A percentile compares a stretch with the other conserved stretches of the same genome.
phyloP scores from a whole-genome alignment of 2,113 vertebrate species.

The Orientallactaga bullata region DNA sequence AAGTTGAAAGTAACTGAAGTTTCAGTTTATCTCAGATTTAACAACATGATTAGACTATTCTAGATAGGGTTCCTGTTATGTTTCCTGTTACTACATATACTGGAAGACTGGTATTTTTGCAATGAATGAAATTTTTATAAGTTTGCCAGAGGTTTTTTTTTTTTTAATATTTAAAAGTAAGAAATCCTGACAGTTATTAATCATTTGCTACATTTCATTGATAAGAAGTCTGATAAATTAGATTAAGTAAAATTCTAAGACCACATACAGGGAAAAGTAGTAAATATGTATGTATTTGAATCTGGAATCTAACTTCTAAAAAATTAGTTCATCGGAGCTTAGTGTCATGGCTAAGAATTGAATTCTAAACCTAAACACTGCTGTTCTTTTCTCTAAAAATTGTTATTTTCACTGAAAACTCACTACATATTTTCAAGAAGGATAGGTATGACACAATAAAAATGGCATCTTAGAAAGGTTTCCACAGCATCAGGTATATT shows the following conservation, averaged over 20 bases:
- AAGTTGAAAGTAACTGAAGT: conserved; percentile 13
- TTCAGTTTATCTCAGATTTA: background rate
- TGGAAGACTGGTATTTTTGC: conserved; percentile 10
- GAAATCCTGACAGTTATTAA: background rate
- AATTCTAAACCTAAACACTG: background rate
- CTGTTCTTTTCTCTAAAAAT: background rate
- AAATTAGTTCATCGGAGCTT: background rate
- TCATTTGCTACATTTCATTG: conserved; percentile 15
- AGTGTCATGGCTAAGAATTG: background rate
- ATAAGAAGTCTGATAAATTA: background rate
- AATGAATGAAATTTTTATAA: background rate
- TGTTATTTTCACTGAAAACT: background rate
- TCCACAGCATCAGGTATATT: background rate
- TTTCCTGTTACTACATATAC: background rate
- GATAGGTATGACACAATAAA: background rate
- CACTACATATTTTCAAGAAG: background rate
- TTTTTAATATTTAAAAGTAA: background rate
- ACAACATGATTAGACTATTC: background rate
- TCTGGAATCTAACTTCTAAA: background rate
- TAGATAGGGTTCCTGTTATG: background rate
- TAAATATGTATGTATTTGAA: background rate
- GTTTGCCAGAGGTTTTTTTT: background rate
- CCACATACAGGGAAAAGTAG: background rate
- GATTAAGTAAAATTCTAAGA: background rate
- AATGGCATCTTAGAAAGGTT: conserved; percentile 14